A percentile compares a stretch with the other conserved stretches of the same genome.
phyloP scores from a whole-genome alignment of 2,113 vertebrate species.

The Ceyx margarethae region DNA sequence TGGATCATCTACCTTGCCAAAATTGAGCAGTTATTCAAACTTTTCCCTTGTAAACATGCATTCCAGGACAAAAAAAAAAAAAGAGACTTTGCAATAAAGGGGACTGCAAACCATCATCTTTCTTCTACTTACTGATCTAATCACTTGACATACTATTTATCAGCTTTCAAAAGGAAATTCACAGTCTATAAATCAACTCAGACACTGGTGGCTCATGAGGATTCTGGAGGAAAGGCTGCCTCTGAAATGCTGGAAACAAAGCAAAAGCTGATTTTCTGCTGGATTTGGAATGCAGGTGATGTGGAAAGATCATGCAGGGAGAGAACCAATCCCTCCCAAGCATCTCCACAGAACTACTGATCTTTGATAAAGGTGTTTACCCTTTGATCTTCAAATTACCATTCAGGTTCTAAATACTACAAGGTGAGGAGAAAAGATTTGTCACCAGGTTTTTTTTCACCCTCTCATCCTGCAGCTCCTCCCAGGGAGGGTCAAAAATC shows the following conservation, averaged over 20 bases:
- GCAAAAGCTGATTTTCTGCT: not conserved
- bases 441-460: no score
- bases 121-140: not conserved
- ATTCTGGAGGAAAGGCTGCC: not conserved
- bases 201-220: not conserved
- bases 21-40: not conserved
- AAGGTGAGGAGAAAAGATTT: not conserved
- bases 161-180: not conserved
- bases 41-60: not conserved
- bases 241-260: conserved; percentile 31
- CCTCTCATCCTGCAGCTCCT: not conserved
- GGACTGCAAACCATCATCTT: not conserved
- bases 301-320: conserved; percentile 13
- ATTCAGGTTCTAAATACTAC: not conserved
- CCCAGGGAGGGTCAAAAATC: not conserved
- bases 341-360: conserved; percentile 10
- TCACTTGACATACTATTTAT: not conserved
- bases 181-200: not conserved
- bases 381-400: conserved; percentile 25
- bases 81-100: not conserved
- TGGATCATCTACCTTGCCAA: not conserved
- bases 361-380: conserved; percentile 24
- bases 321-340: not conserved
- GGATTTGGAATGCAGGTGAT: not conserved
- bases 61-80: not conserved